These are phyloP conservation scores for Tetrao urogallus DNA, from an alignment of 2,113 vertebrate species.

Conservation along the genomic window DNA sequence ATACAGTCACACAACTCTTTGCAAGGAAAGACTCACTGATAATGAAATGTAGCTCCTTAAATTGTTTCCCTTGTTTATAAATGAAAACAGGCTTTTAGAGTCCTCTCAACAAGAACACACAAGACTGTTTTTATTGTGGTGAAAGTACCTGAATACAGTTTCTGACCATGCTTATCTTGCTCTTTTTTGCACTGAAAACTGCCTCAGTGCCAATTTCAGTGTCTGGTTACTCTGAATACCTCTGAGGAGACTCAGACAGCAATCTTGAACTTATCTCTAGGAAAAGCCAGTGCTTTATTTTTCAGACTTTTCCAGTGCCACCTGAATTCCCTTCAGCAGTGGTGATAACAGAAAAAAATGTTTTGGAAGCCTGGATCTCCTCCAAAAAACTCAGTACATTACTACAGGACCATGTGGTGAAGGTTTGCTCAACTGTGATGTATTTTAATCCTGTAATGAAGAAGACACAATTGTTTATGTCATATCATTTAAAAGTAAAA, in stretches of 20 bases:
- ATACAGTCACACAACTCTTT: background rate
- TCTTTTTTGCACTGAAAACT: background rate
- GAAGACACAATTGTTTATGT: background rate
- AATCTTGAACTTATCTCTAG: background rate
- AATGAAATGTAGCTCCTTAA: background rate
- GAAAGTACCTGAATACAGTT: background rate
- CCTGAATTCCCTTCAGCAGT: background rate
- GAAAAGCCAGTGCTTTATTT: background rate
- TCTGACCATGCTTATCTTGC: background rate
- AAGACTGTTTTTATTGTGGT: background rate
- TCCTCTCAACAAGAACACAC: background rate
- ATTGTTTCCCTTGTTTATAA: background rate
- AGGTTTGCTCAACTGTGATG: accelerated
- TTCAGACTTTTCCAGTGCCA: background rate
- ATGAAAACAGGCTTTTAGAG: background rate
- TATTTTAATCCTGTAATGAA: background rate
- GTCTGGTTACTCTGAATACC: background rate
- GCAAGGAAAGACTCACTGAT: background rate
- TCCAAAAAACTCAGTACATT: background rate
- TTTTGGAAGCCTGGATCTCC: background rate
- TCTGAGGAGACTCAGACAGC: background rate
- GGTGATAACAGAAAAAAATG: background rate
- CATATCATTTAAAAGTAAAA: background rate
- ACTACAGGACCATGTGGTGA: background rate
- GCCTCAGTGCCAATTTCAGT: background rate